Percentiles rank a stretch among this genome's conserved stretches.
phyloP scores from a whole-genome alignment of 2,797 vertebrate species.

The Microchirus variegatus region DNA sequence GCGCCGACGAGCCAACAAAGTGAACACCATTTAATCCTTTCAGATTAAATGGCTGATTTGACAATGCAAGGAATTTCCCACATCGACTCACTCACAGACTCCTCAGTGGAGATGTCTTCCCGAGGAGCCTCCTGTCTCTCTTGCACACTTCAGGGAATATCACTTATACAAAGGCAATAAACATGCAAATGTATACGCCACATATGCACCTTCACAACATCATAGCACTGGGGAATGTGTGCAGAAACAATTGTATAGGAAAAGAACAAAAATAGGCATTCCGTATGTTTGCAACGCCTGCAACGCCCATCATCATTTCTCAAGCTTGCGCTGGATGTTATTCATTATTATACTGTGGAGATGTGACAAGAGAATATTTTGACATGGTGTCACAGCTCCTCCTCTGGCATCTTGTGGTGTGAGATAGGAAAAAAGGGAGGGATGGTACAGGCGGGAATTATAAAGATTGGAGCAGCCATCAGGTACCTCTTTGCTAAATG shows the following conservation, averaged over 20 bases:
- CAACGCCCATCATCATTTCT: conserved; percentile 53
- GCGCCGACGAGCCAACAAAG: conserved; percentile 3
- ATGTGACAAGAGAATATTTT: conserved; percentile 47
- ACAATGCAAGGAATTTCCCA: conserved; percentile 22
- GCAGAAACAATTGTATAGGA: conserved; percentile 29
- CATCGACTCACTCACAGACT: conserved; percentile 10
- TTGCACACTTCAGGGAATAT: conserved; percentile 51
- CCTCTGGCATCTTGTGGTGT: conserved; percentile 31
- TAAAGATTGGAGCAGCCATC: conserved; percentile 28
- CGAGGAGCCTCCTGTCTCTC: conserved; percentile 25
- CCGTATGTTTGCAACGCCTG: conserved; percentile 47
- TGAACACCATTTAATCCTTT: conserved; percentile 27
- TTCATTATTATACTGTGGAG: conserved; percentile 36
- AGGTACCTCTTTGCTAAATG: conserved; percentile 3
- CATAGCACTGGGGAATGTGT: background rate
- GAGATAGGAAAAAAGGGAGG: conserved; percentile 33
- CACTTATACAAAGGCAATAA: conserved; percentile 53
- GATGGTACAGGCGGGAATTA: conserved; percentile 31
- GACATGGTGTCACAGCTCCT: conserved; percentile 37
- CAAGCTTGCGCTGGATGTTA: conserved; percentile 41
- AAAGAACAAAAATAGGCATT: conserved; percentile 46
- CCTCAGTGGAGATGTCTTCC: conserved; percentile 13
- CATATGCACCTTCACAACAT: conserved; percentile 38
- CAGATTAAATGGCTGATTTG: conserved; percentile 22
- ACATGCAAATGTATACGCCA: conserved; percentile 58